Evolutionary conservation across 2,888 invertebrate genomes (phyloP).

Genomic region (Cataglyphis rosenhaueri): DNA sequence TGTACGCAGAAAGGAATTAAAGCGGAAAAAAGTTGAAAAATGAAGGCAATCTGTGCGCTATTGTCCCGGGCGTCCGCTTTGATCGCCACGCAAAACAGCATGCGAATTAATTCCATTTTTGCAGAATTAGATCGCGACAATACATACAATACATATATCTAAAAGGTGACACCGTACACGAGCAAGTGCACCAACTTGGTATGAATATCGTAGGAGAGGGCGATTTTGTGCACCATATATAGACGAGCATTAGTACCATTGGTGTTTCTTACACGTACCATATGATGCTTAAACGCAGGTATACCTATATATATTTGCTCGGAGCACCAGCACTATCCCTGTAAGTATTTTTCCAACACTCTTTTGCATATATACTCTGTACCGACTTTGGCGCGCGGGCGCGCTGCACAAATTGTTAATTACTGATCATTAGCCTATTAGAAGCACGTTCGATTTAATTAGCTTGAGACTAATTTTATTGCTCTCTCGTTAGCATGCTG

Average conservation of each 20-base stretch:
- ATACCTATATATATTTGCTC: neutral
- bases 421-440: slow-evolving; percentile 59
- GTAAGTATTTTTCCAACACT: slow-evolving; percentile 42
- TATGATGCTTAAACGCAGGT: slow-evolving; percentile 20
- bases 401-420: slow-evolving; percentile 61
- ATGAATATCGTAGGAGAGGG: slow-evolving; percentile 30
- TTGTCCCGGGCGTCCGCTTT: neutral
- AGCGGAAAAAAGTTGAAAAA: slow-evolving; percentile 2
- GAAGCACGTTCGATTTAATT: slow-evolving; percentile 64
- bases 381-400: slow-evolving; percentile 12
- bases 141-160: neutral
- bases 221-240: slow-evolving; percentile 10
- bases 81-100: slow-evolving; percentile 6
- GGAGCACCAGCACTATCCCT: neutral
- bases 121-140: slow-evolving; percentile 18
- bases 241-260: neutral
- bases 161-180: slow-evolving; percentile 18
- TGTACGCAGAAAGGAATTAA: neutral
- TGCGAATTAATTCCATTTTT: slow-evolving; percentile 30
- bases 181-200: too few species aligned
- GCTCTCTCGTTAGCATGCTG: slow-evolving; percentile 64
- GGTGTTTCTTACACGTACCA: slow-evolving; percentile 41
- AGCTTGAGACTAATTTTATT: slow-evolving; percentile 67
- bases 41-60: slow-evolving; percentile 3
- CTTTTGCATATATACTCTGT: slow-evolving; percentile 1